Evolutionary conservation across 2,888 invertebrate genomes (phyloP).

Genomic region (Camptogramma bilineatum): DNA sequence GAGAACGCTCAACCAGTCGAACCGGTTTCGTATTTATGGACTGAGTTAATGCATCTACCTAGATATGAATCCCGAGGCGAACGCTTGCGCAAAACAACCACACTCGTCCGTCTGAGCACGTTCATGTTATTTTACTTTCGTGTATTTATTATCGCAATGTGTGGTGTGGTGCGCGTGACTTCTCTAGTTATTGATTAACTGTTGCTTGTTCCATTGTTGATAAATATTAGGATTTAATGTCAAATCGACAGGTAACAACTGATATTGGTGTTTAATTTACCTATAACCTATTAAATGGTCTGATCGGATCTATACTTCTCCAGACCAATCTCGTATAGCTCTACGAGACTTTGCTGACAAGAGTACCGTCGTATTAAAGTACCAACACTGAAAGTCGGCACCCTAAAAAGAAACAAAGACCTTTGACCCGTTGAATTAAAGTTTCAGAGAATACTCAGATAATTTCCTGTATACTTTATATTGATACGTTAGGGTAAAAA

Average conservation of each 20-base stretch:
- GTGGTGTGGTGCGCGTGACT: slow-evolving; percentile 55
- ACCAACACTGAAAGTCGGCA: too few species aligned
- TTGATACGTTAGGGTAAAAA: too few species aligned
- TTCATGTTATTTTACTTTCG: slow-evolving; percentile 62
- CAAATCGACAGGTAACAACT: background rate
- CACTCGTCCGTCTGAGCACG: slow-evolving; percentile 62
- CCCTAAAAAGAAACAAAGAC: too few species aligned
- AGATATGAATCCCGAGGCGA: slow-evolving; percentile 77
- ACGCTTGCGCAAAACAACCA: slow-evolving; percentile 78
- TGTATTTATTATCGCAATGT: slow-evolving; percentile 57
- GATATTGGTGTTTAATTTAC: background rate
- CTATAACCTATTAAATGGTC: background rate
- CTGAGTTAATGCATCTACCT: slow-evolving; percentile 82
- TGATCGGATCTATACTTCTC: background rate
- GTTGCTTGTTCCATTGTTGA: slow-evolving; percentile 3
- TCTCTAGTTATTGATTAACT: slow-evolving; percentile 9
- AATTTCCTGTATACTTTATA: too few species aligned
- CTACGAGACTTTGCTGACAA: too few species aligned
- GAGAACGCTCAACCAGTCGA: slow-evolving; percentile 82
- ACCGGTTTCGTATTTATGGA: slow-evolving; percentile 85
- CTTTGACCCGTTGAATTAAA: too few species aligned
- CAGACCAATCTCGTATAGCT: background rate
- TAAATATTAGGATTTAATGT: background rate
- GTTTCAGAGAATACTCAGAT: too few species aligned
- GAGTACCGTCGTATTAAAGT: too few species aligned